Evolutionary conservation across 1,140 invertebrate genomes (phyloP), one percentile per base, ranked within the genome.

Genomic region (Euglossa dilemma): DNA sequence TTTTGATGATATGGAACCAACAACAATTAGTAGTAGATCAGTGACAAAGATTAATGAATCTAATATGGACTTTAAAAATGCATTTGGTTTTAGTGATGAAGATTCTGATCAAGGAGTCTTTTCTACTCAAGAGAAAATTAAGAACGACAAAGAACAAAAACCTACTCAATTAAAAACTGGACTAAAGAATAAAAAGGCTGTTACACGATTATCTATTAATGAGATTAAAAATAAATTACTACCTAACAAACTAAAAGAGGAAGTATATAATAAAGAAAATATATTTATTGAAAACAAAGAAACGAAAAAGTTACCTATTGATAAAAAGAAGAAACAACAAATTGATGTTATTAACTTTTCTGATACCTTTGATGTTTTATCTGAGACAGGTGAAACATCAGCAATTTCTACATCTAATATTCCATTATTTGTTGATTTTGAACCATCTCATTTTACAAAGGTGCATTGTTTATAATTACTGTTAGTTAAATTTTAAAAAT

Each of bases 281-380:
- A 28, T 25, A 76, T n/a, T 87, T 36, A 72, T 72, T 72, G 28
- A 80, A 54, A 77, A 76, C 25, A 12, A 28, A 36, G 59, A 85
- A 72, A 28, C 67, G 47, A 76, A 83, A 52, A 70, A 80, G 23
- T 56, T n/a, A 61, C 12, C 23, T 16, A 1, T 6, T 11, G 50
- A 66, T 11, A 16, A 67, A 85, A 75, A 66, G 1, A 63, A 86
- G 45, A 63, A 83, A 20, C 6, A 25, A 43, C 3, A 76, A 16
- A 18, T 80, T 18, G 56, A 89, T 6, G 28, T 57, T 63, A 4
- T 56, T 14, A 57, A 70, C 3, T 92, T 93, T 77, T 85, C 90
- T 12, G 92, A 93, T 69, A 93, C 91, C 18, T 93, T 93, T 74
- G 93, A 93, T 64, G 5, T 92, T 16, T 20, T 88, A 11, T 81